Evolutionary conservation across 2,888 invertebrate genomes (phyloP).

Genomic region (Athrips mouffetella): DNA sequence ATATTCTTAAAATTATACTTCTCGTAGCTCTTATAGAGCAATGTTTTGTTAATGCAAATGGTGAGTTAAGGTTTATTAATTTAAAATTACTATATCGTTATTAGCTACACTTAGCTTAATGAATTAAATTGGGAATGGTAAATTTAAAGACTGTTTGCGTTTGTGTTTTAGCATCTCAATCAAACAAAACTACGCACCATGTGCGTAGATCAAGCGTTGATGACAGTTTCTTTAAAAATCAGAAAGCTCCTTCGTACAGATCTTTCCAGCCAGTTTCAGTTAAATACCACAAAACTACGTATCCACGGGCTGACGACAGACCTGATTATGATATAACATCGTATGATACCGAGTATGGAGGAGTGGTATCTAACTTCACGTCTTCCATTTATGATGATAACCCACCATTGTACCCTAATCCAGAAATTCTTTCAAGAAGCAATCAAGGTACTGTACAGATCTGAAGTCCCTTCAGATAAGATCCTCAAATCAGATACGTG

Average conservation of each 20-base stretch:
- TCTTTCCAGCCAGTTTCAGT: slow-evolving; percentile 62
- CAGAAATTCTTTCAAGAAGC: slow-evolving; percentile 58
- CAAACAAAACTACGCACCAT: slow-evolving; percentile 56
- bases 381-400: slow-evolving; percentile 73
- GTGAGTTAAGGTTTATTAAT: slow-evolving; percentile 26
- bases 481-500: no score
- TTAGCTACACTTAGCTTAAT: no score
- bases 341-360: slow-evolving; percentile 69
- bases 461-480: no score
- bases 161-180: slow-evolving; percentile 45
- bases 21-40: slow-evolving; percentile 34
- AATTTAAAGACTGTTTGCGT: no score
- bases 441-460: slow-evolving; percentile 57
- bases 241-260: slow-evolving; percentile 53
- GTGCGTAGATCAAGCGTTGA: slow-evolving; percentile 45
- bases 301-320: slow-evolving; percentile 55
- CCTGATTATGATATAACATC: slow-evolving; percentile 66
- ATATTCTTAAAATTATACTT: slow-evolving; percentile 33
- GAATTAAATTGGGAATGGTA: no score
- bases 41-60: slow-evolving; percentile 34
- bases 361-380: slow-evolving; percentile 69
- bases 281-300: slow-evolving; percentile 55
- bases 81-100: no score
- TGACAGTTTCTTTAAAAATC: slow-evolving; percentile 51
- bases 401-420: slow-evolving; percentile 69